Evolutionary conservation across 1,140 invertebrate genomes (phyloP).

Genomic region (Achroia grisella): DNA sequence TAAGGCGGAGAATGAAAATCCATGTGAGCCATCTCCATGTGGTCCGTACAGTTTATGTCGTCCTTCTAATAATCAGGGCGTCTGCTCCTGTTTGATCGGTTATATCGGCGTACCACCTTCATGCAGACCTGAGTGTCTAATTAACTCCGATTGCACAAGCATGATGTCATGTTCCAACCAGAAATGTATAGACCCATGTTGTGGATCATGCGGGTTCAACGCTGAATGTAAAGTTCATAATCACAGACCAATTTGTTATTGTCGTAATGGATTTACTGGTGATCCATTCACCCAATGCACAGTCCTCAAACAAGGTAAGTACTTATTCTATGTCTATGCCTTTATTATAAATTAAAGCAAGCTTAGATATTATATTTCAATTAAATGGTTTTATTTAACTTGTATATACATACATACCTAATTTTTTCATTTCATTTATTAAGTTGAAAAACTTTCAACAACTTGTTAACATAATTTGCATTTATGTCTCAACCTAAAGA

Average conservation of each 20-base stretch:
- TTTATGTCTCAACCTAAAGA: no score
- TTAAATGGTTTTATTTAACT: no score
- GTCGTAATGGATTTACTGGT: slow-evolving; percentile 74
- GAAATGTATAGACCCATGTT: slow-evolving; percentile 87
- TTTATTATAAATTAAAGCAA: no score
- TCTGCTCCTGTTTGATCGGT: slow-evolving; percentile 81
- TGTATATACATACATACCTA: no score
- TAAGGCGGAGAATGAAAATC: slow-evolving; percentile 57
- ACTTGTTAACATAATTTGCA: no score
- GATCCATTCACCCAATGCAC: slow-evolving; percentile 75
- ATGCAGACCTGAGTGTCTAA: slow-evolving; percentile 81
- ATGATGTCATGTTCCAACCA: slow-evolving; percentile 88
- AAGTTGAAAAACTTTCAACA: no score
- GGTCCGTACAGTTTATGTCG: slow-evolving; percentile 82
- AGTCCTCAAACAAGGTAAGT: slow-evolving; percentile 38
- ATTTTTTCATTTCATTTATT: no score
- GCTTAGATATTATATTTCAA: no score
- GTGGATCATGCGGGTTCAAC: slow-evolving; percentile 80
- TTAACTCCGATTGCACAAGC: slow-evolving; percentile 85
- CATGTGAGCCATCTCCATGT: slow-evolving; percentile 76
- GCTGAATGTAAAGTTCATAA: slow-evolving; percentile 76
- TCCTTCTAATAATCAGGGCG: slow-evolving; percentile 75
- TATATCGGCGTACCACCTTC: slow-evolving; percentile 83
- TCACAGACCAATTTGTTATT: slow-evolving; percentile 80
- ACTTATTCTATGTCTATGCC: neutral